phyloP scores from a whole-genome alignment of 2,797 vertebrate genomes.

The Rhodeus uyekii region DNA sequence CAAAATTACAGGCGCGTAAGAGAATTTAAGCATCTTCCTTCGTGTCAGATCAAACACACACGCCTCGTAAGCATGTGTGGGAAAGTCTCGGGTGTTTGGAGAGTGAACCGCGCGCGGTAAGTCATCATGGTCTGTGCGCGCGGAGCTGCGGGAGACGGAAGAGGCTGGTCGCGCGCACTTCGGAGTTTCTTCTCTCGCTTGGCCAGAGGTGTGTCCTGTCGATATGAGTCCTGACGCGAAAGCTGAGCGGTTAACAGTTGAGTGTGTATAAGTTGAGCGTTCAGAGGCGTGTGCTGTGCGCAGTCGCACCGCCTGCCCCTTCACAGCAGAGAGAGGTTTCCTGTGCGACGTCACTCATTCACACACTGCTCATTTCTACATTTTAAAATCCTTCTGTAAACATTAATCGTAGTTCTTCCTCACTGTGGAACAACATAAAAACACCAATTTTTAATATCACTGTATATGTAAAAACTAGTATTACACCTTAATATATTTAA shows the following conservation, averaged over 20 bases:
- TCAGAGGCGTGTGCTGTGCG: slow-evolving; percentile 25
- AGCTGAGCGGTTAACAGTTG: neutral
- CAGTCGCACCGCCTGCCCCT: slow-evolving; percentile 21
- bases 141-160: slow-evolving; percentile 52
- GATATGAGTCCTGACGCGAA: neutral
- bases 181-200: slow-evolving; percentile 11
- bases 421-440: too few species aligned
- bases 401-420: too few species aligned
- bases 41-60: slow-evolving; percentile 11
- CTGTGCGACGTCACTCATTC: slow-evolving; percentile 61
- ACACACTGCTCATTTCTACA: too few species aligned
- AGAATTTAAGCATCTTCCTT: slow-evolving; percentile 25
- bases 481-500: too few species aligned
- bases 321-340: slow-evolving; percentile 48
- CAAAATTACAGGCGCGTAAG: slow-evolving; percentile 30
- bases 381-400: too few species aligned
- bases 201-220: neutral
- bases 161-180: slow-evolving; percentile 29
- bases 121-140: slow-evolving; percentile 29
- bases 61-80: neutral
- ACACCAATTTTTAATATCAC: too few species aligned
- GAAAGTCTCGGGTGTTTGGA: slow-evolving; percentile 9
- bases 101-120: neutral
- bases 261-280: slow-evolving; percentile 30
- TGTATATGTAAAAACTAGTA: too few species aligned